Base-by-base conservation (phyloP, 2,797 vertebrate genomes). In the Acrocephalus scirpaceus region DNA sequence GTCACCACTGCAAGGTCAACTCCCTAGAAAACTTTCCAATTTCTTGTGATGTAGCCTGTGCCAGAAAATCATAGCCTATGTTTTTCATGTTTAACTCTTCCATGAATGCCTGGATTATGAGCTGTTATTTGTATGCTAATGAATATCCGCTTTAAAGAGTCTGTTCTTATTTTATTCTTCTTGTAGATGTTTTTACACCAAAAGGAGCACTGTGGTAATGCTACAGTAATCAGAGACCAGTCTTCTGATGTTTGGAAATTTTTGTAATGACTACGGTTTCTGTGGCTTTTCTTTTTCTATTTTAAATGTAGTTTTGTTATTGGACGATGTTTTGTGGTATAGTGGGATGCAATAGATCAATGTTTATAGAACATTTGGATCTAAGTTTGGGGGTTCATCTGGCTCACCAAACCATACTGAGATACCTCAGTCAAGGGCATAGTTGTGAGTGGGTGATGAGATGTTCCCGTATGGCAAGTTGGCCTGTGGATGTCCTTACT, bases 11-110 rank as follows among this genome's bases (percentile, higher is more conserved):
- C 48, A 61, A 90, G 45, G 60, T 90, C 92, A 76, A 87, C 89
- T 85, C 84, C 93, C 92, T 83, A 45, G 81, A 88, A 94, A 80
- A 86, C 30, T 62, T 92, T 86, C 47, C 65, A 80, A 16, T 91
- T 89, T 65, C 79, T 74, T 79, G 18, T 87, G 51, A 71, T 65
- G n/a, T 27, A 77, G 16, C 7, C 4, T 45, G 44, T 88, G 84
- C 81, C 91, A 91, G 47, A 87, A 96, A 90, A 92, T 81, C 54
- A 86, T 74, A 87, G 42, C 16, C 36, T 65, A 19, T 61, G 42
- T 70, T 86, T 82, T 70, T 51, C 21, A 25, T 66, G n/a, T 10
- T 88, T 45, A 80, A 77, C 86, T 85, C 72, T 69, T 87, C 53
- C 9, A 20, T 42, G 40, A 84, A 45, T 36, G 3, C 73, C 51